phyloP scores from a whole-genome alignment of 1,140 invertebrate genomes.

The Homarus americanus region DNA sequence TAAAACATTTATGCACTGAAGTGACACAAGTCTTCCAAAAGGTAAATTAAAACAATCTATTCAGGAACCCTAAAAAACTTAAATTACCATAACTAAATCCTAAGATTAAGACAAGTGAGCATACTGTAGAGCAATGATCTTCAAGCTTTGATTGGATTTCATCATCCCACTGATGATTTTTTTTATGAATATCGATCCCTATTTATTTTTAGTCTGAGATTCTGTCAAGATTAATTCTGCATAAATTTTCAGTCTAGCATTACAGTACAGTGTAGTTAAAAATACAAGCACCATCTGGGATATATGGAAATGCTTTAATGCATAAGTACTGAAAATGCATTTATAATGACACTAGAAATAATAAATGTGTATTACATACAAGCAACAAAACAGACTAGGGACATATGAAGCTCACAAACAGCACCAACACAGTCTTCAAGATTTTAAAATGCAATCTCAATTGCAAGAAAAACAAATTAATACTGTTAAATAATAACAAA shows the following conservation, averaged over 20 bases:
- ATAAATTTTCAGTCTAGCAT: neutral
- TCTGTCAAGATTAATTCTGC: neutral
- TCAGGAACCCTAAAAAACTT: neutral
- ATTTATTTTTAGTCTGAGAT: conserved; percentile 1
- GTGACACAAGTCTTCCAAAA: neutral
- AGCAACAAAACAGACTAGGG: conserved; percentile 9
- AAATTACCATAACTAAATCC: neutral
- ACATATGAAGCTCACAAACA: conserved; percentile 13
- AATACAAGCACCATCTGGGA: conserved; percentile 54
- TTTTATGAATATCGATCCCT: neutral
- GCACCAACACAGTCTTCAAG: conserved; percentile 22
- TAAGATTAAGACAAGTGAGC: neutral
- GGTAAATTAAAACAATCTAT: neutral
- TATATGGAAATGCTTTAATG: conserved; percentile 46
- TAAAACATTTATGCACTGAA: neutral
- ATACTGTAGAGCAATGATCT: neutral
- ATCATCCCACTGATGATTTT: neutral
- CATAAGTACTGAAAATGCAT: conserved; percentile 32
- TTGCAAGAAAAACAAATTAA: conserved; percentile 49
- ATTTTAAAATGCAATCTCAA: conserved; percentile 29
- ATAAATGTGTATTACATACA: conserved; percentile 2
- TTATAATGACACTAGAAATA: neutral
- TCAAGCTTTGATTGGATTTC: neutral
- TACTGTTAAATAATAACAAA: conserved; percentile 66
- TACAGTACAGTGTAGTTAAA: no score